Evolutionary conservation across 2,113 vertebrate species (phyloP).

Genomic region (Datnioides undecimradiatus): DNA sequence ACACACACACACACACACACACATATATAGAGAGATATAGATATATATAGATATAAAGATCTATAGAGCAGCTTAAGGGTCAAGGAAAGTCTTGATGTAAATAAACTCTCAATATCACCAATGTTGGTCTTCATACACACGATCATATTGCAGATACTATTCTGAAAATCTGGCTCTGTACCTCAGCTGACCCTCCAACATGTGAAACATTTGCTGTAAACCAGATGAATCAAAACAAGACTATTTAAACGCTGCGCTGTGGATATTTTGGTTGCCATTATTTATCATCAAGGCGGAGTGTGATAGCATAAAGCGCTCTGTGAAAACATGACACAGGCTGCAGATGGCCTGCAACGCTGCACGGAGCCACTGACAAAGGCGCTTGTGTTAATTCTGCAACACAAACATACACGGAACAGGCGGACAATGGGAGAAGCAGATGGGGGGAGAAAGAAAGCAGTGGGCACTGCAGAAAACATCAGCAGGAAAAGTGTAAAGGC

Average conservation of each 20-base stretch:
- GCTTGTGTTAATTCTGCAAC: conserved; percentile 12
- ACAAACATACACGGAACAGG: conserved; percentile 45
- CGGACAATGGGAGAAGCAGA: conserved; percentile 29
- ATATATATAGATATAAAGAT: no score
- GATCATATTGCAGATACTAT: not conserved
- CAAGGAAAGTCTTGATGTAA: not conserved
- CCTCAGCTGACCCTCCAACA: not conserved
- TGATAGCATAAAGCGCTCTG: conserved; percentile 22
- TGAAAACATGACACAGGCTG: conserved; percentile 46
- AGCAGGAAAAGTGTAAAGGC: not conserved
- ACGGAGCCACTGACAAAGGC: conserved; percentile 49
- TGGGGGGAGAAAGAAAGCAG: conserved; percentile 3
- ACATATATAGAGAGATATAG: no score
- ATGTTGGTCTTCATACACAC: not conserved
- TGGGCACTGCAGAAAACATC: not conserved
- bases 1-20: no score
- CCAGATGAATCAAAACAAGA: conserved; percentile 12
- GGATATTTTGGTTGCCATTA: conserved; percentile 25
- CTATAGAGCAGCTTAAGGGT: not conserved
- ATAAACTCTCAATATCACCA: not conserved
- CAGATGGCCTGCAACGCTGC: conserved; percentile 57
- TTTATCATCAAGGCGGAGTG: conserved; percentile 47
- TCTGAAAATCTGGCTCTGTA: not conserved
- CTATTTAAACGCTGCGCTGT: not conserved
- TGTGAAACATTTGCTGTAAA: not conserved